phyloP scores from a whole-genome alignment of 2,888 invertebrate genomes.

The Leuctra nigra region DNA sequence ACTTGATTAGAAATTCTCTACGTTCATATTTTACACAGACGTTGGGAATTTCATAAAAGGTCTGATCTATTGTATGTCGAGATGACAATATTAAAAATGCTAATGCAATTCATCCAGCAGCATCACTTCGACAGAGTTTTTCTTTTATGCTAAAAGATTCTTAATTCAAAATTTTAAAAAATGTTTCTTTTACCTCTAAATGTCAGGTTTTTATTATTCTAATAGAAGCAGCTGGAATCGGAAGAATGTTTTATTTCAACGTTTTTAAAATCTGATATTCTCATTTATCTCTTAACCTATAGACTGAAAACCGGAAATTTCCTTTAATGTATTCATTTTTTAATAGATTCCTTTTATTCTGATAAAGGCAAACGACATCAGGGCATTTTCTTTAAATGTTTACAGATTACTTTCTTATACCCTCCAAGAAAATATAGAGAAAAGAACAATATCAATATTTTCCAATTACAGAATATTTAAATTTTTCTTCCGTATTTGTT shows the following conservation, averaged over 20 bases:
- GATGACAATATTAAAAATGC: not conserved
- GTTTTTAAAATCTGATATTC: constrained; percentile 7
- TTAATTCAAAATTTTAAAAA: too few relatives aligned
- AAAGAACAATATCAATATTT: too few relatives aligned
- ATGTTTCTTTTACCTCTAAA: too few relatives aligned
- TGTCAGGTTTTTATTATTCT: not conserved
- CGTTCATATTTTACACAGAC: not conserved
- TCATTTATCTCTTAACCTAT: constrained; percentile 1
- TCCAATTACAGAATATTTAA: too few relatives aligned
- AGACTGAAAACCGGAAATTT: constrained; percentile 1
- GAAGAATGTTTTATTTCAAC: too few relatives aligned
- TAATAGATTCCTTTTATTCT: not conserved
- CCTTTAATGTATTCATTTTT: constrained; percentile 15
- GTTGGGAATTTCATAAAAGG: not conserved
- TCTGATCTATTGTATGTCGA: not conserved
- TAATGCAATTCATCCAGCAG: not conserved
- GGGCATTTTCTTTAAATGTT: constrained; percentile 6
- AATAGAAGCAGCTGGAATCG: too few relatives aligned
- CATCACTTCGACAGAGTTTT: too few relatives aligned
- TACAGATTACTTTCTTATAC: constrained; percentile 3
- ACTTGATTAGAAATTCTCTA: constrained; percentile 2
- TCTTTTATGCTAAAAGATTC: too few relatives aligned
- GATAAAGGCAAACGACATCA: too few relatives aligned
- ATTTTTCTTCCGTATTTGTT: too few relatives aligned
- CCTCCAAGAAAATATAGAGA: too few relatives aligned